Base-by-base conservation (phyloP, 2,113 vertebrate genomes). In the Buteo buteo region DNA sequence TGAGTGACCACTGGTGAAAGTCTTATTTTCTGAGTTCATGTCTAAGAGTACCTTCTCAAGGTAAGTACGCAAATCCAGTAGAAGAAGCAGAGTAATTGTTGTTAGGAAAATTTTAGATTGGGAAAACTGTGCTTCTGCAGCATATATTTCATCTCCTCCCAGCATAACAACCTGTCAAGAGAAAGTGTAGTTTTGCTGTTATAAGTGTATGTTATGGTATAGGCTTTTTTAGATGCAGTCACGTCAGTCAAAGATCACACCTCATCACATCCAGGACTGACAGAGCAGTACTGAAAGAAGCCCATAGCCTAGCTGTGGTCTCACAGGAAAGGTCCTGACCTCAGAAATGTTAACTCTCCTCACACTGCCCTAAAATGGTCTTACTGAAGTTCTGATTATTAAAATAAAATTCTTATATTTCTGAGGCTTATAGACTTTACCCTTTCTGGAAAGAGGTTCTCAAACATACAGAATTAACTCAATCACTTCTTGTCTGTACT, bases 371-470 rank as follows among this genome's bases (percentile, higher is more conserved):
- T 62, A 62, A 78, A 84, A 45, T 1, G 1, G 19, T 10, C 26
- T 79, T 78, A 55, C 12, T 82, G 66, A 18, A 65, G 28, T 71
- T 74, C 61, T 72, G 34, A 79, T 47, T 79, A 72, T 45, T 59
- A 59, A 90, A 93, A 79, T 12, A 74, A 91, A 74, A 82, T 50
- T 59, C 19, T 85, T 93, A 17, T 42, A 11, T 85, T 85, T 85
- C 66, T 72, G 55, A 85, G 40, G 42, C 34, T 82, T 88, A 64
- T 12, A 86, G 38, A 69, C 8, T 78, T 16, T 64, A 25, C 32
- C 29, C 20, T 64, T 16, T n/a, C 29, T 47, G 32, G 47, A 87
- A 94, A 55, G n/a, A 54, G 52, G 31, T 87, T 84, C 38, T 88
- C 44, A 86, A 57, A 16, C 21, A 42, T 32, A 52, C 7, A 50